Conservation (phyloP, 2,888 invertebrate species). For the Idaea biselata region DNA sequence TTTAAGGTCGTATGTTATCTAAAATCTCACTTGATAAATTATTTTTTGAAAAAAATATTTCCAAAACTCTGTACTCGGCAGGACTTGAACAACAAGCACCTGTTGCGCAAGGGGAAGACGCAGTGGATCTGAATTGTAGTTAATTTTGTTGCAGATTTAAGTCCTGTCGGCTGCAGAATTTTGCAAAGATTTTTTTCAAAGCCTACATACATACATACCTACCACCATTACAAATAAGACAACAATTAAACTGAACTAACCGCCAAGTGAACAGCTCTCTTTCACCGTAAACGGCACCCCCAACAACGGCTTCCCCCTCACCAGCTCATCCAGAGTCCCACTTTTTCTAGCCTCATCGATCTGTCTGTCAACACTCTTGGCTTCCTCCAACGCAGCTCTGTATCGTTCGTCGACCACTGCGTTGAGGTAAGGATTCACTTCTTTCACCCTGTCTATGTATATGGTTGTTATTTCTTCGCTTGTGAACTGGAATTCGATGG, state of each 20-base stretch:
- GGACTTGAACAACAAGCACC: too few species aligned
- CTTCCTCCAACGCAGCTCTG: constrained; percentile 83
- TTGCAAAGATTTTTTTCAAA: too few species aligned
- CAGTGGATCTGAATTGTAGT: too few species aligned
- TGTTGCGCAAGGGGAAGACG: too few species aligned
- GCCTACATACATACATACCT: too few species aligned
- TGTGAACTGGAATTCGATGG: constrained; percentile 67
- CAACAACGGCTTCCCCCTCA: constrained; percentile 83
- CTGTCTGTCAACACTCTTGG: constrained; percentile 77
- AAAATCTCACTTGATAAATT: not conserved
- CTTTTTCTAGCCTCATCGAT: constrained; percentile 44
- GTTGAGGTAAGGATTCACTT: constrained; percentile 84
- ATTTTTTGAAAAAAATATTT: too few species aligned
- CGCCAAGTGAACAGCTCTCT: constrained; percentile 87
- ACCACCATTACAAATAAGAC: too few species aligned
- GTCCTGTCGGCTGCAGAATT: too few species aligned
- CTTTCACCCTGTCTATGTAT: constrained; percentile 83
- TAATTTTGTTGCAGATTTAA: too few species aligned
- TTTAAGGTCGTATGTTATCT: not conserved
- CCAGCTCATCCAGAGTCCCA: constrained; percentile 59
- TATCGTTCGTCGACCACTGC: constrained; percentile 85
- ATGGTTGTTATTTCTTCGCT: constrained; percentile 80
- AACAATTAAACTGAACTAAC: constrained; percentile 57
- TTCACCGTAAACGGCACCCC: constrained; percentile 92
- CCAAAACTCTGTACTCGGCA: too few species aligned